Percentiles rank a stretch among this genome's conserved stretches.
Evolutionary conservation across 2,888 invertebrate species (phyloP).

Genomic region (Hipparchia sbordonii): DNA sequence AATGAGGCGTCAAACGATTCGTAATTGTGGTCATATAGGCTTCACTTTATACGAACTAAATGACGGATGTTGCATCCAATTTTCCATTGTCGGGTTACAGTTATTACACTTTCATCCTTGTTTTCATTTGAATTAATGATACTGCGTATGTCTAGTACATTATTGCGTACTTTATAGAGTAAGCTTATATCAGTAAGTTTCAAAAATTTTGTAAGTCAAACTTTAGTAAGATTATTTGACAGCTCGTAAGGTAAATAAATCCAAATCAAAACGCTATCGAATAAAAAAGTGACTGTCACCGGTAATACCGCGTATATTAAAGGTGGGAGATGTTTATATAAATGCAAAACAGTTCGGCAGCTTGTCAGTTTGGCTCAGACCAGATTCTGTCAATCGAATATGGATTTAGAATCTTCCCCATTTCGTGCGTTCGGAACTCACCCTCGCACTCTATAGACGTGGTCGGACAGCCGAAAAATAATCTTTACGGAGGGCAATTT

Average conservation of each 20-base stretch:
- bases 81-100: too few relatives aligned
- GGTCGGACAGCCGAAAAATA: conserved; percentile 79
- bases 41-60: too few relatives aligned
- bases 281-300: conserved; percentile 48
- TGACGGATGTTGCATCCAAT: too few relatives aligned
- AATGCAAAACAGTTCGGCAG: conserved; percentile 82
- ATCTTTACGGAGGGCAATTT: conserved; percentile 60
- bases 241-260: neutral
- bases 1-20: too few relatives aligned
- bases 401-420: conserved; percentile 78
- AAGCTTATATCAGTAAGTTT: too few relatives aligned
- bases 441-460: conserved; percentile 66
- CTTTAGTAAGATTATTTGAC: neutral
- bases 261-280: conserved; percentile 5
- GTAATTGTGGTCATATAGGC: too few relatives aligned
- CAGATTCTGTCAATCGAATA: conserved; percentile 80
- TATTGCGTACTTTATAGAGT: too few relatives aligned
- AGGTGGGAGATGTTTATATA: conserved; percentile 81
- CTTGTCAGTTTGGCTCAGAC: conserved; percentile 81
- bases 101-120: too few relatives aligned
- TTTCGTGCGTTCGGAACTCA: conserved; percentile 64
- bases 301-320: conserved; percentile 63
- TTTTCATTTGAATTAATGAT: too few relatives aligned
- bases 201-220: conserved; percentile 21
- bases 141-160: too few relatives aligned